Base-by-base conservation (phyloP, 2,113 vertebrate genomes). In the Mustela lutreola region DNA sequence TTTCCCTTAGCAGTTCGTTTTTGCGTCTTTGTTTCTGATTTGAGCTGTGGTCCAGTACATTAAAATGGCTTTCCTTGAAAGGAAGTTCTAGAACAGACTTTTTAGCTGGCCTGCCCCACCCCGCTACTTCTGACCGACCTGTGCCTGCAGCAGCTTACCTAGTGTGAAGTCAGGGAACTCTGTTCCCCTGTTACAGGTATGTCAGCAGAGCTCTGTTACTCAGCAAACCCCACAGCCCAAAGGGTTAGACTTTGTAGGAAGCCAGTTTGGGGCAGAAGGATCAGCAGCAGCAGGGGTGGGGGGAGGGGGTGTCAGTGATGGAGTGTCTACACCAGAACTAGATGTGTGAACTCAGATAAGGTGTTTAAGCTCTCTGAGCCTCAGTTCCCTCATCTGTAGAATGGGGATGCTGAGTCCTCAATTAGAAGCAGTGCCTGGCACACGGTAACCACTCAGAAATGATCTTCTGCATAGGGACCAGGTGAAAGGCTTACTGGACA, bases 1-100 rank as follows among this genome's bases (percentile, higher is more conserved):
- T 89, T 94, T 97, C 36, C 79, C 70, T 94, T 91, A 60, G 15
- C 39, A 53, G 19, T 90, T 97, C 70, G 31, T 95, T 97, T 88
- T 85, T 56, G 42, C 42, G 50, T 53, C 91, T 94, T 86, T 95
- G 84, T 94, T 89, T 98, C 89, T 56, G 36, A 80, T 76, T 90
- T 62, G 88, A 91, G 70, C 85, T 91, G 62, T 45, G 11, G 67
- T 76, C 96, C 28, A 67, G 33, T n/a, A 7, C 7, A 36, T 58
- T 78, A 87, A 93, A 58, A 62, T 4, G 48, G 3, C 8, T 26
- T 75, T 93, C n/a, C 22, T 48, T 58, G 79, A 56, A 87, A 92
- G 14, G 65, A 48, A 84, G 28, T 63, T 76, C 62, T 21, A 16
- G 15, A 65, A 24, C 31, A 67, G 86, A n/a, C 36, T 63, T 56